Evolutionary conservation across 2,888 invertebrate genomes (phyloP), one percentile per base, ranked within the genome.

Genomic region (Cephus pulcher): DNA sequence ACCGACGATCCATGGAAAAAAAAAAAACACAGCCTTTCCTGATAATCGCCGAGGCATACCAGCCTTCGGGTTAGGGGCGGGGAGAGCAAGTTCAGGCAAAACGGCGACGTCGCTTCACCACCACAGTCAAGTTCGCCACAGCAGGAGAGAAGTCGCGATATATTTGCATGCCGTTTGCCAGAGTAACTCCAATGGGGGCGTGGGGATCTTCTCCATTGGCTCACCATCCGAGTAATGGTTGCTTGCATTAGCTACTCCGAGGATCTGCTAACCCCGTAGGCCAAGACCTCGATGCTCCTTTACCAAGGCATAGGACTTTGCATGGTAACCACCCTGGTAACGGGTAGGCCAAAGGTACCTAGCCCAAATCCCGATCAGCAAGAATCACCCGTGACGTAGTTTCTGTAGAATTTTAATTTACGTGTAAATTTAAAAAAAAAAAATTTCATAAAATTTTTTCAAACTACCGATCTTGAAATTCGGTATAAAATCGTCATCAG

Each of bases 171-270:
- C 88, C 86, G 89, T 88, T 87, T 87, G 88, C 83, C 56, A 76
- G 80, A 78, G 82, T 82, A 86, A 87, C 85, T 87, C 86, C 85
- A 88, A 84, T 90, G 90, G 91, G 91, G 91, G 91, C 91, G 91
- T 91, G 91, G 89, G 90, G 90, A 90, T 91, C 88, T 87, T 89
- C 90, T 90, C 90, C 90, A 91, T 91, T 91, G 91, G 91, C 87
- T 91, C 90, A 86, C 88, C 88, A 89, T 88, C 86, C 89, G 87
- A 90, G 91, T 91, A 91, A 91, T 91, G 91, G 91, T 90, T 87
- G 91, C 89, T 89, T 88, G 89, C 88, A 89, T 88, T 89, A 90
- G 89, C 88, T 89, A 89, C 89, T 89, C 88, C 82, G 77, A 78
- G 85, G 82, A 79, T 76, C 74, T 69, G 76, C 76, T 75, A 78